Evolutionary conservation across 2,888 invertebrate species (phyloP).

Genomic region (Nebria brevicollis): DNA sequence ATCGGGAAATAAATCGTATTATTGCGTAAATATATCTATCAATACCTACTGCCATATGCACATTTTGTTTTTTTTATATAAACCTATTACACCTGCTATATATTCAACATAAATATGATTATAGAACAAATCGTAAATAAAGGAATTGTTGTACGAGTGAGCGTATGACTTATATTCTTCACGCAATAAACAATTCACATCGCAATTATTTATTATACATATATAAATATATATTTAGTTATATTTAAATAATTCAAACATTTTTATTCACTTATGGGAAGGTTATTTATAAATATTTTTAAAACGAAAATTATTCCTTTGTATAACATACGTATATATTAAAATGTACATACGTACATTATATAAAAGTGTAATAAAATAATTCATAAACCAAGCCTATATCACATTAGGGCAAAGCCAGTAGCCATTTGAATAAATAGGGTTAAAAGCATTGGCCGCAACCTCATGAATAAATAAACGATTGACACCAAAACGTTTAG

Average conservation of each 20-base stretch:
- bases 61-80: not conserved
- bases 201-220: not conserved
- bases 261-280: too few species aligned
- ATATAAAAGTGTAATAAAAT: constrained; percentile 16
- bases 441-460: constrained; percentile 60
- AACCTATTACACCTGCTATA: not conserved
- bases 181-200: not conserved
- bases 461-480: constrained; percentile 58
- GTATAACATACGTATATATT: too few species aligned
- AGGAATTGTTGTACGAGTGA: not conserved
- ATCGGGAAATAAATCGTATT: constrained; percentile 1
- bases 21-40: not conserved
- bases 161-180: not conserved
- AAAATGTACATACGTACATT: not conserved
- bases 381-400: constrained; percentile 33
- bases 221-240: too few species aligned
- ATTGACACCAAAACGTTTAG: constrained; percentile 13
- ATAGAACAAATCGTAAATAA: too few species aligned
- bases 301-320: not conserved
- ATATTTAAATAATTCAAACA: not conserved
- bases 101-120: too few species aligned
- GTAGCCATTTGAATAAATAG: constrained; percentile 47
- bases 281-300: too few species aligned
- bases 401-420: constrained; percentile 44
- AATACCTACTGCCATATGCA: too few species aligned